Conservation (phyloP, 2,113 vertebrate species). For the Pangasianodon hypophthalmus region DNA sequence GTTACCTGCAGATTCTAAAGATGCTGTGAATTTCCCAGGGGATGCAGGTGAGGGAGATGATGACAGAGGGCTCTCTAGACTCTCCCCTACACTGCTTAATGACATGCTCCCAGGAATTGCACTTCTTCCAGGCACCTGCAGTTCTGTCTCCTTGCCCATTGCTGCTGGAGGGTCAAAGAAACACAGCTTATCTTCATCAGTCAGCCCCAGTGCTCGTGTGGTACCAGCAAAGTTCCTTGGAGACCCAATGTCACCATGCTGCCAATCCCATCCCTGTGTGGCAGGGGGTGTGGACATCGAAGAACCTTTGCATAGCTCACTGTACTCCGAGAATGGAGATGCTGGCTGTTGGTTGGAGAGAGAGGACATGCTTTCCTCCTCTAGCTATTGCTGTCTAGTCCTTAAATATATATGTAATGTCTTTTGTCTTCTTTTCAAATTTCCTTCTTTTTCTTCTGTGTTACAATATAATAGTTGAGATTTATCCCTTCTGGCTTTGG, state of each 20-base stretch:
- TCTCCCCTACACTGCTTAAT: conserved; percentile 71
- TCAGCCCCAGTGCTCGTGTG: conserved; percentile 75
- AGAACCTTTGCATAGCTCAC: conserved; percentile 79
- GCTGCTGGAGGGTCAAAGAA: conserved; percentile 76
- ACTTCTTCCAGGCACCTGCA: conserved; percentile 68
- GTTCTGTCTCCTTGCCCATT: conserved; percentile 76
- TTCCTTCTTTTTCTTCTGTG: conserved; percentile 55
- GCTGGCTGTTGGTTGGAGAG: conserved; percentile 82
- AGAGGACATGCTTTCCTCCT: conserved; percentile 79
- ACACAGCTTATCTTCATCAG: conserved; percentile 90
- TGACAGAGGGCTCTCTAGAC: conserved; percentile 70
- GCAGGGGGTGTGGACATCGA: conserved; percentile 63
- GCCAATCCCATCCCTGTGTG: conserved; percentile 84
- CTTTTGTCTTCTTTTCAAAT: conserved; percentile 41
- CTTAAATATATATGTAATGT: conserved; percentile 37
- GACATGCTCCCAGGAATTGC: conserved; percentile 65
- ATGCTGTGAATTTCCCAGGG: conserved; percentile 60
- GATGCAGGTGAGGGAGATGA: conserved; percentile 71
- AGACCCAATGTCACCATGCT: conserved; percentile 78
- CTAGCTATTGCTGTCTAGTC: conserved; percentile 52
- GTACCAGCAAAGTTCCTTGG: conserved; percentile 71
- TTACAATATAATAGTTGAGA: conserved; percentile 53
- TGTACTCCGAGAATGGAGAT: conserved; percentile 76
- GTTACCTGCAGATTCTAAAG: conserved; percentile 67
- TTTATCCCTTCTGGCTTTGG: conserved; percentile 17